phyloP scores from a whole-genome alignment of 2,797 vertebrate genomes.

The Scomberomorus guttatus region DNA sequence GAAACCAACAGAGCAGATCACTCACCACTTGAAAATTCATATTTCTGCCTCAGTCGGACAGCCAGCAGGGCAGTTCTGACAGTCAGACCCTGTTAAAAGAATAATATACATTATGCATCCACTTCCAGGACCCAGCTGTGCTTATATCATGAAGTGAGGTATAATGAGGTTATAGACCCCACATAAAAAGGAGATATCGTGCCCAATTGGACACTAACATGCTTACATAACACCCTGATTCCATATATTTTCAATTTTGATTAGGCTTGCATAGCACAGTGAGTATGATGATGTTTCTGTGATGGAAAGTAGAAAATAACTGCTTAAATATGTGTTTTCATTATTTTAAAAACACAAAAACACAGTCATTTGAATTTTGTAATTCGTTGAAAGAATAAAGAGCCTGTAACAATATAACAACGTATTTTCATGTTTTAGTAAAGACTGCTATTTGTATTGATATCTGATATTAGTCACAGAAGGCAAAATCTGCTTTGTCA shows the following conservation, averaged over 20 bases:
- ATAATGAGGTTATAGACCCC: constrained; percentile 36
- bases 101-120: constrained; percentile 49
- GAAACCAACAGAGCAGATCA: constrained; percentile 1
- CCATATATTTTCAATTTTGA: constrained; percentile 33
- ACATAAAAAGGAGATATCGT: constrained; percentile 20
- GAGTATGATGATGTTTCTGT: background rate
- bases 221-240: constrained; percentile 18
- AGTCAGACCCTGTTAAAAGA: constrained; percentile 37
- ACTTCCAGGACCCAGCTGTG: constrained; percentile 37
- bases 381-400: background rate
- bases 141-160: constrained; percentile 13
- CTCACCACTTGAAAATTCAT: constrained; percentile 32
- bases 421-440: background rate
- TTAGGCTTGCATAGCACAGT: constrained; percentile 6
- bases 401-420: background rate
- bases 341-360: background rate
- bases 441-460: background rate
- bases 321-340: background rate
- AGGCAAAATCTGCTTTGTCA: background rate
- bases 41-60: constrained; percentile 7
- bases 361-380: background rate
- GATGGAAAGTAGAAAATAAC: background rate
- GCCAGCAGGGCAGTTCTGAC: background rate
- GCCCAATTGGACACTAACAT: constrained; percentile 21
- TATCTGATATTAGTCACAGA: background rate